Base-by-base conservation (phyloP, 2,797 vertebrate species). In the Xenentodon cancila region DNA sequence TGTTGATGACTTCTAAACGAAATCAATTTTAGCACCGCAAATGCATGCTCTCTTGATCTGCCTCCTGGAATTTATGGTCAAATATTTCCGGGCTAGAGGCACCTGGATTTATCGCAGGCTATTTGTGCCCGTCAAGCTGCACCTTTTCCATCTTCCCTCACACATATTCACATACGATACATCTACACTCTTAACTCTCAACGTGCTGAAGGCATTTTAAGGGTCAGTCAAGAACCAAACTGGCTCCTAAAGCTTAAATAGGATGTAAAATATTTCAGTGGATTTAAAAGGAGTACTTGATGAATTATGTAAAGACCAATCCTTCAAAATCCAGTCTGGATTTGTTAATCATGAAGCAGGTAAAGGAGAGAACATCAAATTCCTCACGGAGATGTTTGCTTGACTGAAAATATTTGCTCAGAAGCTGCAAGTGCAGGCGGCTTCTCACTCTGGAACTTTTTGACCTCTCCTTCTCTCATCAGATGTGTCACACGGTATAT, bases 1-100 rank as follows among this genome's bases (percentile, higher is more conserved):
- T 1, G 46, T 60, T 86, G 82, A 90, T 81, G 85, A 85, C 59
- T 66, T 85, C 68, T 87, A 80, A 89, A 91, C 82, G 51, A 90
- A 90, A 90, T 90, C 73, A 73, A 88, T 86, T 88, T 81, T 1
- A 19, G 68, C 68, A 78, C 88, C 80, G 68, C 18, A 5, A 70
- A 83, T 79, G 70, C 74, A 81, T 68, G 53, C 79, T 79, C 64
- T 66, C 59, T 54, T 64, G 68, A 80, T 86, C 64, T 18, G 48
- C 44, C 56, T 4, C 40, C 5, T 42, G 78, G 45, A 48, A 78
- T 88, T 84, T 82, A 82, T 80, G 50, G 47, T 25, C 17, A n/a
- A 64, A 83, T 77, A 76, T 53, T 84, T 79, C 58, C 64, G 37
- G 25, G 64, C 61, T 69, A 47, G 70, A 71, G 88, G 71, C 61